Evolutionary conservation across 2,113 vertebrate genomes (phyloP), one percentile per base, ranked within the genome.

Genomic region (Neotragus moschatus): DNA sequence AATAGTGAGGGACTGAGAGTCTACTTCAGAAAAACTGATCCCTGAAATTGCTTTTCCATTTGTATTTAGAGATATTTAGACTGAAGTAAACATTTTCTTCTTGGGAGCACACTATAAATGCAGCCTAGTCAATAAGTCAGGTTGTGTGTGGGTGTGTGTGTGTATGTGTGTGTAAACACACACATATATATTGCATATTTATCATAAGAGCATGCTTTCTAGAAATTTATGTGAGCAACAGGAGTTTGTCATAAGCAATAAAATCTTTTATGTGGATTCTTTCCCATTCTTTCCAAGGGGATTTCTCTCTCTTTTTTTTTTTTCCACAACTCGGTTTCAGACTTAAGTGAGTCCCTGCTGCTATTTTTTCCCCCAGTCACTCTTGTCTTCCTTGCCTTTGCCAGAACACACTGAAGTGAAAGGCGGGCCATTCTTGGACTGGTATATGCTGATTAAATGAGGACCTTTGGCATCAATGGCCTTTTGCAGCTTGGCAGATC

Each of bases 271-370:
- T 97, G 90, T 94, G 95, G 66, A 90, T 97, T 95, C 88, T 96
- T 97, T 97, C 96, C 94, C 92, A 95, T 96, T 98, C 96, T 97
- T 96, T 98, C 97, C 90, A 85, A 90, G 89, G 81, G 70, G 91
- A 96, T 96, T 97, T 92, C 92, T 95, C 56, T 84, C 5, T n/a
- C 0, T 63, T 9, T 89, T 70, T 73, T 73, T 39, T 13, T 13
- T 12, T 36, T 93, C 90, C 75, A 94, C 90, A 81, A 91, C 84
- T 97, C 58, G 19, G 49, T 75, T 96, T 96, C 84, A 89, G 90
- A 94, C 84, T 90, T 95, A 90, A 94, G 96, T 96, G 94, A 96
- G 28, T 60, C 60, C 14, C 60, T 0, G 2, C 6, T n/a, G 61
- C 25, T 94, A 45, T 11, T 90, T 90, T 91, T 75, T 75, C 73